These are phyloP conservation scores for Nymphalis c-album DNA, from an alignment of 2,888 invertebrate species.

Conservation along the genomic window DNA sequence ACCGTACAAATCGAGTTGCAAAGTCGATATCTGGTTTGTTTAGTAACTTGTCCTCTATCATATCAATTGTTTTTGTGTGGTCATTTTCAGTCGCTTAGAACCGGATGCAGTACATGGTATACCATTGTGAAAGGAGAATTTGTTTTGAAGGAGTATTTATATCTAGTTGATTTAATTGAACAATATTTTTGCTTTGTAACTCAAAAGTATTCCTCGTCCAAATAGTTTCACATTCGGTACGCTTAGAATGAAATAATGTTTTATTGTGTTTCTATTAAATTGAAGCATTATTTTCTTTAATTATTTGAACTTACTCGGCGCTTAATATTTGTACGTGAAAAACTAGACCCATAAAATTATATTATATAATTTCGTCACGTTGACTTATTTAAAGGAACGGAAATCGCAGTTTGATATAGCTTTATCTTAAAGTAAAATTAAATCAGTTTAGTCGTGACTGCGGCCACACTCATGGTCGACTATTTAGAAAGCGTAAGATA, in stretches of 20 bases:
- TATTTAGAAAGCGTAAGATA: slow-evolving; percentile 76
- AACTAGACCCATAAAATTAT: too few species aligned
- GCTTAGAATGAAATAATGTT: neutral
- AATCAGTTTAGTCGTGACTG: slow-evolving; percentile 62
- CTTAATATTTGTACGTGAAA: too few species aligned
- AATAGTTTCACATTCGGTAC: neutral
- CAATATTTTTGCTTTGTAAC: neutral
- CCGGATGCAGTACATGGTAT: slow-evolving; percentile 31
- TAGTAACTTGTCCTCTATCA: slow-evolving; percentile 31
- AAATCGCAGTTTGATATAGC: slow-evolving; percentile 46
- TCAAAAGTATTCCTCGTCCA: neutral
- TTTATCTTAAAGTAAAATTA: slow-evolving; percentile 57
- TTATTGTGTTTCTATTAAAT: neutral
- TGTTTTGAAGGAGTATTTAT: slow-evolving; percentile 18
- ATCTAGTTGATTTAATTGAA: neutral
- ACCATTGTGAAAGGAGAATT: slow-evolving; percentile 1
- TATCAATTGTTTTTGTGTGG: slow-evolving; percentile 27
- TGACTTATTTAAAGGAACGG: slow-evolving; percentile 24
- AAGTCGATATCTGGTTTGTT: slow-evolving; percentile 31
- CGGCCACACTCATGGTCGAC: slow-evolving; percentile 75
- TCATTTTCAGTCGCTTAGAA: slow-evolving; percentile 33
- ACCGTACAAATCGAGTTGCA: slow-evolving; percentile 33
- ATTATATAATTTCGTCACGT: slow-evolving; percentile 10
- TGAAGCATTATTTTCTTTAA: too few species aligned
- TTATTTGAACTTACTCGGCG: too few species aligned